Evolutionary conservation across 2,113 vertebrate species (phyloP).

Genomic region (human (Homo sapiens)): GRCh38 chr7:133355501-133356000

Average conservation of each 20-base stretch:
- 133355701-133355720: neutral
- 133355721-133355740: neutral
- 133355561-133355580: neutral
- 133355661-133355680: neutral
- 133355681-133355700: neutral
- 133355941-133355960: neutral
- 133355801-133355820: neutral
- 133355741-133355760: neutral
- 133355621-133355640: neutral
- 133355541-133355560: neutral
- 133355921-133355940: neutral
- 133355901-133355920: neutral
- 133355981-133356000: neutral
- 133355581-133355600: neutral
- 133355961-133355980: neutral
- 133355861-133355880: conserved; percentile 1
- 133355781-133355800: neutral
- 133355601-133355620: neutral
- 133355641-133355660: neutral
- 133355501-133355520: neutral
- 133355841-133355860: neutral
- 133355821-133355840: neutral
- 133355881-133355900: neutral
- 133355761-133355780: neutral
- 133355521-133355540: neutral